Base-by-base conservation (phyloP, 2,888 invertebrate genomes). In the Biston betularia region DNA sequence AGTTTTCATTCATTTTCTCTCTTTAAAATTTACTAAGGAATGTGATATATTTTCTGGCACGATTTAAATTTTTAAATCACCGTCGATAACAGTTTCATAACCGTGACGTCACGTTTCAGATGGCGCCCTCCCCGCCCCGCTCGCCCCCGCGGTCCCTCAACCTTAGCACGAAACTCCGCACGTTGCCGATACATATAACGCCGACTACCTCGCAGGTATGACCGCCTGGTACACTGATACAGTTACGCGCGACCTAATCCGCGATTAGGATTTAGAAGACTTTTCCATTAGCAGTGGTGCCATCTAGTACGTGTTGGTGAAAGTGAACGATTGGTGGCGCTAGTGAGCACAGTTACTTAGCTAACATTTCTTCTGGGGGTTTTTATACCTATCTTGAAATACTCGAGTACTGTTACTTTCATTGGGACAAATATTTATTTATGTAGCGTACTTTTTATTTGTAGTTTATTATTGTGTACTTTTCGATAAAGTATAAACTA, bases 191-290 rank as follows among this genome's bases (percentile, higher is more conserved):
- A 80, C 92, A 92, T 81, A 89, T 92, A 76, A 88, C 91, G 71
- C 89, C 92, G 69, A 89, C 92, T 78, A 87, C 92, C 77, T 89
- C 92, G 72, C 92, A 92, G 92, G 92, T 93, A 89, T 90, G 90
- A 63, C 74, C 75, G 76, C 90, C 90, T 91, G 82, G 91, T 92
- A 89, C 75, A 75, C 70, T 79, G 82, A 81, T 87, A 88, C 82
- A 88, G 90, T 89, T 87, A 89, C 86, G 89, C 85, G 84, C 85
- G 84, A 84, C 86, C 86, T 88, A 88, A 88, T 88, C 88, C 83
- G 64, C 79, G 84, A 85, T 85, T 84, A 84, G 86, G 85, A 84
- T 81, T 82, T 81, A 79, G 77, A 33, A 38, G 45, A 0, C 10
- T 34, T 35, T 52, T 54, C 50, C 33, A 12, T n/a, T 14, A 12